Evolutionary conservation across 2,888 invertebrate genomes (phyloP), one percentile per base, ranked within the genome.

Genomic region (Allolobophora icterica): DNA sequence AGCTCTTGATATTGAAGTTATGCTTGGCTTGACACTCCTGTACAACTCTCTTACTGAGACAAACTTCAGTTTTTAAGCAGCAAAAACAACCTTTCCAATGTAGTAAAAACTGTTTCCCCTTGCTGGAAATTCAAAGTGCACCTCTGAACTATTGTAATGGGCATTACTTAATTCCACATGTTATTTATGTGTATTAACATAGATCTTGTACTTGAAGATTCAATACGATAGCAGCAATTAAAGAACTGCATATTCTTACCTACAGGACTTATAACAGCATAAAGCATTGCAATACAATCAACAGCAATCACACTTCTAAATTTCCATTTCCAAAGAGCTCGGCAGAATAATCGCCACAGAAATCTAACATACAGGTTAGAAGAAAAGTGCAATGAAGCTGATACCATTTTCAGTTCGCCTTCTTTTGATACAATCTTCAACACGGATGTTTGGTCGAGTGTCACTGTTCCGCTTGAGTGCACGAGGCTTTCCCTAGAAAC

Each of bases 401-500:
- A n/a, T 87, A 87, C 87, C 87, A 87, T 38, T 87, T 87, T 87
- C 87, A 24, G 87, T 35, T 34, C 87, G 87, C 24, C 87, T 34
- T 34, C 24, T 87, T 17, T 87, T 87, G 19, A 15, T 24, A 24
- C 33, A 38, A 24, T 34, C 87, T 8, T 34, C 19, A 35, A 24
- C 4, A 35, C 35, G 21, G 21, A 17, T 87, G 87, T 38, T 87
- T 35, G 21, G 34, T 87, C 21, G 87, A 19, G 34, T 34, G 87
- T 35, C 87, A 87, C 87, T 87, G 38, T 33, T 87, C 38, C 87
- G 33, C 87, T 87, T 87, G 1, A 3, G 35, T n/a, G 87, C 87
- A 87, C 34, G 87, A 24, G 87, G 87, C 17, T 87, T 87, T 87
- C 87, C 87, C 87, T 87, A 87, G 21, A 84, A 87, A 87, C 71